Conservation (phyloP, 2,888 invertebrate genomes). For the Scaptomyza parva region DNA sequence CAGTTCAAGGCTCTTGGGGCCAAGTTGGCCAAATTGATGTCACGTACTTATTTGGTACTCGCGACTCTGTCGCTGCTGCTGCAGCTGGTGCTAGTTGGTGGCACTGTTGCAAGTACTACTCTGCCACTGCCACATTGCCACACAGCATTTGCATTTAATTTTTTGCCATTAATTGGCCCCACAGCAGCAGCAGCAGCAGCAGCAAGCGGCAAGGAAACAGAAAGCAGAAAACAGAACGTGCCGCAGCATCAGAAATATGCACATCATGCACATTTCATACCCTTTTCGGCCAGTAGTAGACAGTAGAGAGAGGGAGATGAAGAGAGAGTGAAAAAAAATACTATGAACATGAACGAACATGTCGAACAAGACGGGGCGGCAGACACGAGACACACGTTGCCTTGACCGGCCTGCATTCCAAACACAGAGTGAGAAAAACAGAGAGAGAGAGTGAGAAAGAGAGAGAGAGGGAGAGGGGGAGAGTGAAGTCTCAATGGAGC, state of each 20-base stretch:
- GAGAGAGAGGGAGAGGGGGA: background rate
- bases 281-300: slow-evolving; percentile 32
- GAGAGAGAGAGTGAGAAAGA: background rate
- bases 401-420: slow-evolving; percentile 65
- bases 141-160: slow-evolving; percentile 51
- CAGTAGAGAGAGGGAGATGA: slow-evolving; percentile 62
- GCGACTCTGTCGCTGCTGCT: slow-evolving; percentile 23
- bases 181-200: slow-evolving; percentile 28
- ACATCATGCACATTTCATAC: slow-evolving; percentile 25
- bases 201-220: no score
- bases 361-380: slow-evolving; percentile 36
- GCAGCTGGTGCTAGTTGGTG: no score
- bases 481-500: background rate
- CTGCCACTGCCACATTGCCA: no score
- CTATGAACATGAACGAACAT: slow-evolving; percentile 17
- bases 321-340: no score
- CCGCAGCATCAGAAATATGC: slow-evolving; percentile 34
- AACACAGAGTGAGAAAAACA: background rate
- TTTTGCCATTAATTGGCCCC: slow-evolving; percentile 59
- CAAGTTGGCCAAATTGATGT: slow-evolving; percentile 55
- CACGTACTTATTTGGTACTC: slow-evolving; percentile 46
- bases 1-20: slow-evolving; percentile 41
- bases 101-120: slow-evolving; percentile 28
- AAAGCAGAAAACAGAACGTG: slow-evolving; percentile 21
- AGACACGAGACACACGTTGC: slow-evolving; percentile 42